These are phyloP conservation scores for Diadophis punctatus DNA, from an alignment of 2,113 vertebrate genomes.

Conservation along the genomic window DNA sequence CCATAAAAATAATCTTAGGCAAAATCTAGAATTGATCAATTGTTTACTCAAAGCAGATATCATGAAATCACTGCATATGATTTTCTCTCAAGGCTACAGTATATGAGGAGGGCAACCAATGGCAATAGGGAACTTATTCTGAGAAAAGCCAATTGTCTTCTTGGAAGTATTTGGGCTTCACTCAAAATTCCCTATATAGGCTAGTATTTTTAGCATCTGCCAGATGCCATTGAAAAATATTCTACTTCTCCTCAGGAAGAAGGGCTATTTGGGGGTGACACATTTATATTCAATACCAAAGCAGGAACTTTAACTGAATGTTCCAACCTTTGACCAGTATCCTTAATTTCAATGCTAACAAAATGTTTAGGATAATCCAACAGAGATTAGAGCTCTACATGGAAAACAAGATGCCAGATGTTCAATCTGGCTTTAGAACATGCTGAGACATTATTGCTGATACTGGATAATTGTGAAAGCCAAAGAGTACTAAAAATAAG, in stretches of 20 bases:
- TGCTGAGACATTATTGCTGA: not conserved
- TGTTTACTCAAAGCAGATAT: not conserved
- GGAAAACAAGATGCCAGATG: not conserved
- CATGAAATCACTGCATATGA: not conserved
- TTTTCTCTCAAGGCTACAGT: not conserved
- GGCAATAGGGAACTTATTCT: not conserved
- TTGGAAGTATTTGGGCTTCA: not conserved
- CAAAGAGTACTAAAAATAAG: not conserved
- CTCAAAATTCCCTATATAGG: not conserved
- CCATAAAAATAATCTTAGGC: not conserved
- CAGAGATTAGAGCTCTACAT: not conserved
- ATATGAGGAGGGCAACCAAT: not conserved
- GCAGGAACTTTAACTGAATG: not conserved
- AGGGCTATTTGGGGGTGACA: not conserved
- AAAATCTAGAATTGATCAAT: not conserved
- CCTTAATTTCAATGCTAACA: not conserved
- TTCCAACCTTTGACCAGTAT: not conserved
- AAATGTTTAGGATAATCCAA: not conserved
- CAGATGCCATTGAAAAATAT: not conserved
- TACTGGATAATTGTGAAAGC: not conserved
- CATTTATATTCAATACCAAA: not conserved
- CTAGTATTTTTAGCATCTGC: not conserved
- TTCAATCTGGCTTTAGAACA: not conserved
- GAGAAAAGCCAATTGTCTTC: not conserved
- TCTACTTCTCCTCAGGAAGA: not conserved